Base-by-base conservation (phyloP, 2,797 vertebrate genomes). In the Oreortyx pictus region DNA sequence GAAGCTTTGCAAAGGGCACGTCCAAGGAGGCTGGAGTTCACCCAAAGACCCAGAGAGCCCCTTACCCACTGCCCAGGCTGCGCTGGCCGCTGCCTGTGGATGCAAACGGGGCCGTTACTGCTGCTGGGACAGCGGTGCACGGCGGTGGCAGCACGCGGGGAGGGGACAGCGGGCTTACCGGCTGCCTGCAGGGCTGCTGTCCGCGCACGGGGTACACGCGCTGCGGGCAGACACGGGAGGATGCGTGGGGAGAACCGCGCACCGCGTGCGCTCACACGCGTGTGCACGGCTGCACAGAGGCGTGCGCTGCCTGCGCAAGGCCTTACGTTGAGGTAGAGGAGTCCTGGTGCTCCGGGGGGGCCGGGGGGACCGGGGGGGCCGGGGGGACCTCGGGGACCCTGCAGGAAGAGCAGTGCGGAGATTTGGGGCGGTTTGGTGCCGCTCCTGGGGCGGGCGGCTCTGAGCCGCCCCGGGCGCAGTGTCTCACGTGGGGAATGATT, bases 251-350 rank as follows among this genome's bases (percentile, higher is more conserved):
- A 37, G 46, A 12, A 11, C 8, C 37, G 50, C 1, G 2, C 31
- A 61, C 85, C 10, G 3, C 9, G 76, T 85, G n/a, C 0, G 0
- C 47, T 44, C 76, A 52, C 75, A 23, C 0, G 0, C 2, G 37
- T 12, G 43, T 1, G 18, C 14, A 9, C 59, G 39, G 68, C n/a
- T 35, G 57, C 49, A 91, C 68, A 27, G 19, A 27, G 0, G 0
- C 15, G 52, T 39, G 72, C 68, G 39, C 67, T 79, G 17, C 35
- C 77, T 5, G 0, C 2, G 10, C 71, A 62, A 77, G 8, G 7
- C 71, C 97, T 97, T 95, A 97, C 97, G 0, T 96, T 97, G 81
- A 97, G 7, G 80, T 97, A 97, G 68, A 97, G 80, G 47, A 97
- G 82, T 39, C 97, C 97, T 8, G 97, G 97, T 25, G 96, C 92